Percentiles rank a stretch among this genome's conserved stretches.
phyloP scores from a whole-genome alignment of 2,113 vertebrate species.

The Aplodontia rufa region DNA sequence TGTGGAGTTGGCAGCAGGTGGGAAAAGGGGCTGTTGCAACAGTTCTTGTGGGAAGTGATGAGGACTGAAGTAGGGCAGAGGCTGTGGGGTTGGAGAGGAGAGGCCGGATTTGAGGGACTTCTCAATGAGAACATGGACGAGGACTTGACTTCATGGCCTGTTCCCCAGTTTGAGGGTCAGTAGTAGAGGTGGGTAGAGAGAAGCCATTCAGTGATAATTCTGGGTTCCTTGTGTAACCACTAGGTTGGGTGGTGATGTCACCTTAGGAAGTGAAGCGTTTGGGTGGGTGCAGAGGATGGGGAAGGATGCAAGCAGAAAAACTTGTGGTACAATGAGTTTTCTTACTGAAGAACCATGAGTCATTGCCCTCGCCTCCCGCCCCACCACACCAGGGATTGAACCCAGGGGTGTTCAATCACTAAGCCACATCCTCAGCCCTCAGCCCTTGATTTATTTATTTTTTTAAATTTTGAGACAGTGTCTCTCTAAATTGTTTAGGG shows the following conservation, averaged over 20 bases:
- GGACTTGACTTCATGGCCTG: neutral
- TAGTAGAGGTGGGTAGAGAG: neutral
- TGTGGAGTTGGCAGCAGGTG: constrained; percentile 9
- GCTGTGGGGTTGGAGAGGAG: neutral
- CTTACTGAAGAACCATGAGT: neutral
- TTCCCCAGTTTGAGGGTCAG: neutral
- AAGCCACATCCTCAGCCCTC: too few relatives aligned
- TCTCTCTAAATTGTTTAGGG: too few relatives aligned
- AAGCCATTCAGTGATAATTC: neutral
- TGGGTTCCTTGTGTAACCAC: neutral
- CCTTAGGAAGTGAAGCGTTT: neutral
- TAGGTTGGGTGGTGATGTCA: neutral
- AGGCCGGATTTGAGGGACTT: neutral
- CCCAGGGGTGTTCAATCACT: too few relatives aligned
- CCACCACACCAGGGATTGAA: too few relatives aligned
- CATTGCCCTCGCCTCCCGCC: too few relatives aligned
- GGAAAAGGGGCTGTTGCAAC: neutral
- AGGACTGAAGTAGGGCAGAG: neutral
- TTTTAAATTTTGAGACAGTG: too few relatives aligned
- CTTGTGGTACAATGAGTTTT: neutral
- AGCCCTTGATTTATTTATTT: too few relatives aligned
- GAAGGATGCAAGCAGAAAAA: neutral
- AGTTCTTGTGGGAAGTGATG: neutral
- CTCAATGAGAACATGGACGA: neutral
- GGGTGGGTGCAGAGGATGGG: neutral